These are phyloP conservation scores for Myathropa florea DNA, from an alignment of 2,888 invertebrate species.

Conservation along the genomic window DNA sequence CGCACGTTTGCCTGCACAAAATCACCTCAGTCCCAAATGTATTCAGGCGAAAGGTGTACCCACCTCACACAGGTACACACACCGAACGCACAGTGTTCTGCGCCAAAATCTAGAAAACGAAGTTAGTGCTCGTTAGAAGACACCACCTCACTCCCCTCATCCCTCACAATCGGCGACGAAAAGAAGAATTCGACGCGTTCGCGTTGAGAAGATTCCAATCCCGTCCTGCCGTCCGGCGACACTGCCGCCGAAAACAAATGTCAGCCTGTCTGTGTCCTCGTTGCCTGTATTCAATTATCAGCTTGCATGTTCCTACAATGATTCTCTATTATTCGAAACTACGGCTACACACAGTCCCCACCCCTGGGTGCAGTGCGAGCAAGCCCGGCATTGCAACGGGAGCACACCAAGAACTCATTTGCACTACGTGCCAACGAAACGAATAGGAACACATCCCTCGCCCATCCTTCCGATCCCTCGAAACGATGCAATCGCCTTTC, in stretches of 20 bases:
- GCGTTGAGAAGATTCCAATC: constrained; percentile 1
- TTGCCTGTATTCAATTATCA: constrained; percentile 69
- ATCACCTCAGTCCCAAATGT: background rate
- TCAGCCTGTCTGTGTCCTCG: constrained; percentile 59
- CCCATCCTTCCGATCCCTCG: background rate
- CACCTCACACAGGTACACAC: background rate
- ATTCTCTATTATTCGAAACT: constrained; percentile 69
- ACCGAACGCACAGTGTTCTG: background rate
- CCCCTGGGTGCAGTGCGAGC: too few relatives aligned
- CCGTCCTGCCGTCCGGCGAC: background rate
- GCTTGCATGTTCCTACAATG: constrained; percentile 65
- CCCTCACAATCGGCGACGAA: background rate
- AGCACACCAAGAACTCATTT: constrained; percentile 40
- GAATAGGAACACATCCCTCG: constrained; percentile 28
- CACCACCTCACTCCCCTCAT: background rate
- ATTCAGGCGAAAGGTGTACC: background rate
- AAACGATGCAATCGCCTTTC: constrained; percentile 59
- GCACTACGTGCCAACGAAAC: constrained; percentile 61
- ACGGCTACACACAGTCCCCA: constrained; percentile 29
- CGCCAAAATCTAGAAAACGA: background rate
- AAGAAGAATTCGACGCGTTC: background rate
- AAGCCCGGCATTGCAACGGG: background rate
- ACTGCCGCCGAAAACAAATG: constrained; percentile 49
- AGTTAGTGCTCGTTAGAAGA: background rate
- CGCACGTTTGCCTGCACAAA: background rate